Evolutionary conservation across 2,113 vertebrate species (phyloP).

Genomic region (Garra rufa): DNA sequence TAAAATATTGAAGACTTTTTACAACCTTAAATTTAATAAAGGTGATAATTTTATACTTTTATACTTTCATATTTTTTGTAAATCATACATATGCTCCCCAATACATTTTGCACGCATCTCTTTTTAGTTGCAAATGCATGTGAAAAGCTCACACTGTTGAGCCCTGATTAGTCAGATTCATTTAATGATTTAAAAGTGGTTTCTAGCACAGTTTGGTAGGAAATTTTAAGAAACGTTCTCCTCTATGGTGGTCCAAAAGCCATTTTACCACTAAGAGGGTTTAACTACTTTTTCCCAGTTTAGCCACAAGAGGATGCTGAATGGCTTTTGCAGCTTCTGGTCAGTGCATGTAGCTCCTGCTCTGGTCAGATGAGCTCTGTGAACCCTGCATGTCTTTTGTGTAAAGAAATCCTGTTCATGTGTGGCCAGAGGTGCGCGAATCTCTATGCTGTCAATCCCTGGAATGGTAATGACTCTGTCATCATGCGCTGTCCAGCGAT

Average conservation of each 20-base stretch:
- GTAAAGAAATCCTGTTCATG: slow-evolving; percentile 66
- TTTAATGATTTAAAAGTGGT: too few species aligned
- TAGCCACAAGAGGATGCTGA: slow-evolving; percentile 80
- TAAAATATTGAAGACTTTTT: background rate
- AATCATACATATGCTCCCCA: background rate
- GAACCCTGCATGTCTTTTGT: slow-evolving; percentile 54
- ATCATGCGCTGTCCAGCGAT: slow-evolving; percentile 34
- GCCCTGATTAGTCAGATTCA: too few species aligned
- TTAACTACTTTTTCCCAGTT: slow-evolving; percentile 46
- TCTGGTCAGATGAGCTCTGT: slow-evolving; percentile 44
- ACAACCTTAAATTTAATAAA: background rate
- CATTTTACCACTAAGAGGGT: background rate
- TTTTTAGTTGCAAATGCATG: background rate
- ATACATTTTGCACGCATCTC: background rate
- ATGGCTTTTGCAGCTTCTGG: slow-evolving; percentile 43
- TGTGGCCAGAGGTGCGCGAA: slow-evolving; percentile 55
- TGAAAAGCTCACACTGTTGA: too few species aligned
- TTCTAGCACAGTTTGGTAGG: background rate
- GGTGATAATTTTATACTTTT: background rate
- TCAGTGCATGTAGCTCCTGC: background rate
- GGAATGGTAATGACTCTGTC: slow-evolving; percentile 50
- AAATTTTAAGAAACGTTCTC: background rate
- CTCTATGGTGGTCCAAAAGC: background rate
- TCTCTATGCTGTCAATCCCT: slow-evolving; percentile 55
- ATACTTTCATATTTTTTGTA: too few species aligned